Evolutionary conservation across 2,888 invertebrate genomes (phyloP).

Genomic region (Drosophila demipolita): DNA sequence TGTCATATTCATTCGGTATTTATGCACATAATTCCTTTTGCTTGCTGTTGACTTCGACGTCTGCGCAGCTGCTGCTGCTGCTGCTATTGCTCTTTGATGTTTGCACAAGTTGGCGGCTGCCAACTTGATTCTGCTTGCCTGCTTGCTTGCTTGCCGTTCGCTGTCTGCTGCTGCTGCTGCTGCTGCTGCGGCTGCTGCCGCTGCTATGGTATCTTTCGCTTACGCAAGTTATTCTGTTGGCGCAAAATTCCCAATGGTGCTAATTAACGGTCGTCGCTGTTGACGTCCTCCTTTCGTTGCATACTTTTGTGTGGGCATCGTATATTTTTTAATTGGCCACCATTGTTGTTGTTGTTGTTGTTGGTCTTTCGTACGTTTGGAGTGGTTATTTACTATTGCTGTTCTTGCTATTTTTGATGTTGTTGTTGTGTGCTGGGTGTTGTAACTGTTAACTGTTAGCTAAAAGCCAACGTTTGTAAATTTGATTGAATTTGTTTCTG

Average conservation of each 20-base stretch:
- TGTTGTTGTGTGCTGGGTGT: not conserved
- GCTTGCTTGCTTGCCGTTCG: conserved; percentile 11
- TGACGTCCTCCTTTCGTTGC: conserved; percentile 51
- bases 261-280: conserved; percentile 83
- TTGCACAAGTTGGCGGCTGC: conserved; percentile 68
- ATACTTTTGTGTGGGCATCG: conserved; percentile 64
- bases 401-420: conserved; percentile 25
- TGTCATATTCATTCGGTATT: conserved; percentile 39
- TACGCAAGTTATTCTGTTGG: conserved; percentile 44
- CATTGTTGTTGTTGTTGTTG: conserved; percentile 33
- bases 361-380: conserved; percentile 11
- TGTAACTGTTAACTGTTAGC: conserved; percentile 24
- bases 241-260: conserved; percentile 84
- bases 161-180: not conserved
- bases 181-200: conserved; percentile 4
- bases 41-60: conserved; percentile 17
- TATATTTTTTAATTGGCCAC: conserved; percentile 76
- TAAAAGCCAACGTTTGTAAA: conserved; percentile 49
- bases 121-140: conserved; percentile 39
- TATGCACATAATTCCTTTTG: conserved; percentile 61
- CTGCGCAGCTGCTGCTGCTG: conserved; percentile 5
- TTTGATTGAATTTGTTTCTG: conserved; percentile 61
- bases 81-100: conserved; percentile 72
- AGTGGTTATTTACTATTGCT: conserved; percentile 15
- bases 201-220: conserved; percentile 30